Conservation (phyloP, 2,888 invertebrate species). For the Pristionchus exspectatus region DNA sequence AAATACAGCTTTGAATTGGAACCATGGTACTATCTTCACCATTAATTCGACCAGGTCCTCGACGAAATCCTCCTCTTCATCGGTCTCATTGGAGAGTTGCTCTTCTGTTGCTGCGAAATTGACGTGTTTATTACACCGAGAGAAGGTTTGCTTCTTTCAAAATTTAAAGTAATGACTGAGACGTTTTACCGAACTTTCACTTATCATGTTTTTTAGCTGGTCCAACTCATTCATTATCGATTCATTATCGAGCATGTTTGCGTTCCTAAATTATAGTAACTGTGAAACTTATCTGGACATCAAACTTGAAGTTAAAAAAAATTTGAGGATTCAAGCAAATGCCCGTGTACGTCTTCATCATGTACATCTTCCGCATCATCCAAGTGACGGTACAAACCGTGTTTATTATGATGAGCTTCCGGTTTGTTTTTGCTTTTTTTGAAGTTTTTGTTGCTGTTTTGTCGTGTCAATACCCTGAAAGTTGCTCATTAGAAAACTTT, state of each 20-base stretch:
- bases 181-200: not conserved
- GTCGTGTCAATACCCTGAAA: too few relatives aligned
- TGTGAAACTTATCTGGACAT: not conserved
- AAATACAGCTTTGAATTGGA: too few relatives aligned
- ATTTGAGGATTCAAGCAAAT: slow-evolving; percentile 47
- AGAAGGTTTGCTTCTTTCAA: slow-evolving; percentile 27
- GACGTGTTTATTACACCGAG: slow-evolving; percentile 51
- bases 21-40: too few relatives aligned
- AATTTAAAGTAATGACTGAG: not conserved
- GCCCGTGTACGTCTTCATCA: slow-evolving; percentile 71
- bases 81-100: slow-evolving; percentile 75
- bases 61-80: slow-evolving; percentile 77
- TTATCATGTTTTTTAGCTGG: not conserved
- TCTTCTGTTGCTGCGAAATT: slow-evolving; percentile 66
- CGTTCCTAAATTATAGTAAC: not conserved
- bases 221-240: not conserved
- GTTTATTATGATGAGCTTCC: slow-evolving; percentile 72
- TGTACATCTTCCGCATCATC: slow-evolving; percentile 69
- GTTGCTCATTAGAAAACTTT: too few relatives aligned
- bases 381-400: slow-evolving; percentile 77
- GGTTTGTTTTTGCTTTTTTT: slow-evolving; percentile 56
- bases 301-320: not conserved
- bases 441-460: too few relatives aligned
- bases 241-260: not conserved
- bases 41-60: slow-evolving; percentile 63